phyloP scores from a whole-genome alignment of 2,113 vertebrate genomes.

The Corapipo altera region DNA sequence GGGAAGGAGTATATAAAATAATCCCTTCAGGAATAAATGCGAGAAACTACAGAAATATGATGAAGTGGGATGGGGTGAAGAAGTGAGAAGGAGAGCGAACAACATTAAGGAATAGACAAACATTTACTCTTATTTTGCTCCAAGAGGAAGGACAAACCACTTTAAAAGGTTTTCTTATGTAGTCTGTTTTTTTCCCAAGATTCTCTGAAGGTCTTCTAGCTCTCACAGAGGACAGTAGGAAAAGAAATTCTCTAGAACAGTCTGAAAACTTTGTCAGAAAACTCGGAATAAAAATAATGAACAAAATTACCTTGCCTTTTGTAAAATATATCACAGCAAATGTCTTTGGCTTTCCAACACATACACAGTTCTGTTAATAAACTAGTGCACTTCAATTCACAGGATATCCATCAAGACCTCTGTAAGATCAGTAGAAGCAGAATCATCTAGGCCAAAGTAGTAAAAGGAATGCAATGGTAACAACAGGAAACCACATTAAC shows the following conservation, averaged over 20 bases:
- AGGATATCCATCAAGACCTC: background rate
- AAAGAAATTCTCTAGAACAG: background rate
- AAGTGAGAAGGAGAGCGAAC: background rate
- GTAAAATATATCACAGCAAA: background rate
- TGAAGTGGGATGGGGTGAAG: rapidly evolving
- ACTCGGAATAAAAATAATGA: background rate
- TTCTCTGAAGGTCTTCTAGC: background rate
- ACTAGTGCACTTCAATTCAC: background rate
- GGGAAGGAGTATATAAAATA: background rate
- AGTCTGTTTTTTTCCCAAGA: background rate
- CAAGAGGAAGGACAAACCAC: background rate
- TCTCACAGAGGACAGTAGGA: background rate
- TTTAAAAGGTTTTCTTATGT: background rate
- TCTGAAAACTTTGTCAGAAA: background rate
- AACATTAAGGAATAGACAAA: background rate
- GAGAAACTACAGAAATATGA: background rate
- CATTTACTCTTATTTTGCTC: background rate
- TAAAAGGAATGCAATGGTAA: background rate
- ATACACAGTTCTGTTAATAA: background rate
- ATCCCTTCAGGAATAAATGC: background rate
- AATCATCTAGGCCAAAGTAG: background rate
- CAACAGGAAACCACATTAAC: background rate
- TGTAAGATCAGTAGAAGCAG: background rate
- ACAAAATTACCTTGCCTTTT: background rate
- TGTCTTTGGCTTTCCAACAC: background rate